Evolutionary conservation across 2,888 invertebrate genomes (phyloP).

Genomic region (Scaptomyza polygonia): DNA sequence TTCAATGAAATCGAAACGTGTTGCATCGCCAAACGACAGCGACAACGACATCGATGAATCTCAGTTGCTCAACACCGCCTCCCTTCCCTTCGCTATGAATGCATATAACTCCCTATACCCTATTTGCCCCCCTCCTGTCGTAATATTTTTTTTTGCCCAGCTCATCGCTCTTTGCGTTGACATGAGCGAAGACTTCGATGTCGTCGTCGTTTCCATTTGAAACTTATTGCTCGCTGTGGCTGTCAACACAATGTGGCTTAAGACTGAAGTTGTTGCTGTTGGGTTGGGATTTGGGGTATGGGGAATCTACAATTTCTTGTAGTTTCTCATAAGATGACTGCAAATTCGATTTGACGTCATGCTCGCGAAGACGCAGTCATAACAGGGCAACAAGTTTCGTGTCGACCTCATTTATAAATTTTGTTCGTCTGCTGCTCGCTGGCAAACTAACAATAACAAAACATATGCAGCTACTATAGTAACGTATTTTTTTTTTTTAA

Average conservation of each 20-base stretch:
- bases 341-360: constrained; percentile 61
- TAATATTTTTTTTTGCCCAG: constrained; percentile 5
- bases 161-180: constrained; percentile 61
- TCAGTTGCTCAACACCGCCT: not conserved
- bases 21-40: constrained; percentile 26
- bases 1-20: constrained; percentile 66
- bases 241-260: constrained; percentile 63
- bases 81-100: not conserved
- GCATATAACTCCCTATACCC: not conserved
- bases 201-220: constrained; percentile 66
- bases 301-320: constrained; percentile 38
- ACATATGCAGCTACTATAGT: constrained; percentile 23
- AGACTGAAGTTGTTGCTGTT: constrained; percentile 15
- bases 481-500: not conserved
- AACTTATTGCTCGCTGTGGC: constrained; percentile 74
- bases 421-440: constrained; percentile 17
- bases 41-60: constrained; percentile 28
- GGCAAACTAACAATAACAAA: constrained; percentile 6
- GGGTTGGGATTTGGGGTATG: not conserved
- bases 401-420: constrained; percentile 37
- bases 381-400: constrained; percentile 55
- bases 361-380: constrained; percentile 26
- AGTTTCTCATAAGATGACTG: constrained; percentile 47
- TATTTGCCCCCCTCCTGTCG: not conserved
- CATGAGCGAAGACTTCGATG: constrained; percentile 59